These are phyloP conservation scores for Peromyscus eremicus DNA, from an alignment of 2,797 vertebrate species.

Conservation along the genomic window DNA sequence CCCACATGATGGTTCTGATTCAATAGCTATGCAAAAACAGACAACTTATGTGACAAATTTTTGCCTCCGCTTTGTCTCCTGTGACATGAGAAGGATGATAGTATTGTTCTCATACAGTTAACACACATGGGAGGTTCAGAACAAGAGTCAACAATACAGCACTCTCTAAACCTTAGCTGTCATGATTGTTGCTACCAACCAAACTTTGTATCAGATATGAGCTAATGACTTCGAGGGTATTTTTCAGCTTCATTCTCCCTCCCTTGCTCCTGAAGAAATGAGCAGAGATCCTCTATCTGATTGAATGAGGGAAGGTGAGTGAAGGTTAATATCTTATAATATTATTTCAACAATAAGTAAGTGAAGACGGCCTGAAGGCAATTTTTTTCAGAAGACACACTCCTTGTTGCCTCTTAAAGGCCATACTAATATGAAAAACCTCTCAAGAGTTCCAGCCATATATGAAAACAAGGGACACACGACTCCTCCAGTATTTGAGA, in stretches of 20 bases:
- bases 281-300: neutral
- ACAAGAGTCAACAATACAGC: neutral
- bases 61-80: neutral
- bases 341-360: neutral
- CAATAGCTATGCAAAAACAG: too few relatives aligned
- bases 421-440: neutral
- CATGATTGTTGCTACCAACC: neutral
- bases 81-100: neutral
- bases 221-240: neutral
- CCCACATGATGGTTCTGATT: neutral
- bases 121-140: neutral
- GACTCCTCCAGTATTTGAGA: neutral
- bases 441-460: neutral
- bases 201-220: neutral
- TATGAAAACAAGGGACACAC: neutral
- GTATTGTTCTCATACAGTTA: too few relatives aligned
- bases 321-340: neutral
- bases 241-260: neutral
- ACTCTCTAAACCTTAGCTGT: neutral
- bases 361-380: neutral
- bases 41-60: too few relatives aligned
- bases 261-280: neutral
- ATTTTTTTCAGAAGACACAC: neutral
- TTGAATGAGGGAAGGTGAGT: neutral
- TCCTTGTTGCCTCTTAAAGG: neutral